phyloP scores from a whole-genome alignment of 2,797 vertebrate genomes.

The Esox masquinongy region DNA sequence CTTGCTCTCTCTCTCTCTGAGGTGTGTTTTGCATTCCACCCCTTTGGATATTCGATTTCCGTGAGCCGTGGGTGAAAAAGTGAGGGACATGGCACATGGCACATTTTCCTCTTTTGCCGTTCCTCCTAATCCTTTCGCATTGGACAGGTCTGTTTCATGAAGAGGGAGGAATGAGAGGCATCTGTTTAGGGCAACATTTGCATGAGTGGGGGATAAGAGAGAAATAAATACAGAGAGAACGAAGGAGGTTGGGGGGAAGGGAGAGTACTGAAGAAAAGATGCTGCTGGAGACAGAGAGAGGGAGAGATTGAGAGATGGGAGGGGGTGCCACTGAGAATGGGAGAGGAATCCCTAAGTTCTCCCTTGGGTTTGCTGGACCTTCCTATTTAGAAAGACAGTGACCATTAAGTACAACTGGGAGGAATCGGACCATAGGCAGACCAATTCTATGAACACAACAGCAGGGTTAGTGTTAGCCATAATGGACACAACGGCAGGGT shows the following conservation, averaged over 20 bases:
- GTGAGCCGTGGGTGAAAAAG: slow-evolving; percentile 8
- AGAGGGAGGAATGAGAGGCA: slow-evolving; percentile 57
- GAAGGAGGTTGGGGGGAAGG: background rate
- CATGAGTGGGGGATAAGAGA: slow-evolving; percentile 35
- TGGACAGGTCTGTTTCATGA: slow-evolving; percentile 49
- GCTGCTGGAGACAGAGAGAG: slow-evolving; percentile 8
- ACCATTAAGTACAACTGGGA: slow-evolving; percentile 14
- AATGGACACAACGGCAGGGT: background rate
- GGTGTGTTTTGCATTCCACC: slow-evolving; percentile 15
- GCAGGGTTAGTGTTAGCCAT: background rate
- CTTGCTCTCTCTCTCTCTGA: background rate
- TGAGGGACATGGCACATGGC: slow-evolving; percentile 20
- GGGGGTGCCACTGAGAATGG: slow-evolving; percentile 16
- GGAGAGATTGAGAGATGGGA: slow-evolving; percentile 10
- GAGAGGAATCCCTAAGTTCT: slow-evolving; percentile 42
- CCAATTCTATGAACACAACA: background rate
- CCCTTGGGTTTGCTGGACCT: slow-evolving; percentile 34
- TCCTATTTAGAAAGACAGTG: slow-evolving; percentile 28
- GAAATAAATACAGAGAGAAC: slow-evolving; percentile 18
- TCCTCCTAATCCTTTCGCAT: slow-evolving; percentile 22
- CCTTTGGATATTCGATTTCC: slow-evolving; percentile 17
- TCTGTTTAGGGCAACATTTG: slow-evolving; percentile 57
- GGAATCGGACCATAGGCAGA: slow-evolving; percentile 35
- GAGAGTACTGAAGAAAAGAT: slow-evolving; percentile 1
- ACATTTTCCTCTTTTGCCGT: slow-evolving; percentile 31